A percentile compares a stretch with the other conserved stretches of the same genome.
Evolutionary conservation across 2,888 invertebrate species (phyloP).

Genomic region (Pandemis cinnamomeana): DNA sequence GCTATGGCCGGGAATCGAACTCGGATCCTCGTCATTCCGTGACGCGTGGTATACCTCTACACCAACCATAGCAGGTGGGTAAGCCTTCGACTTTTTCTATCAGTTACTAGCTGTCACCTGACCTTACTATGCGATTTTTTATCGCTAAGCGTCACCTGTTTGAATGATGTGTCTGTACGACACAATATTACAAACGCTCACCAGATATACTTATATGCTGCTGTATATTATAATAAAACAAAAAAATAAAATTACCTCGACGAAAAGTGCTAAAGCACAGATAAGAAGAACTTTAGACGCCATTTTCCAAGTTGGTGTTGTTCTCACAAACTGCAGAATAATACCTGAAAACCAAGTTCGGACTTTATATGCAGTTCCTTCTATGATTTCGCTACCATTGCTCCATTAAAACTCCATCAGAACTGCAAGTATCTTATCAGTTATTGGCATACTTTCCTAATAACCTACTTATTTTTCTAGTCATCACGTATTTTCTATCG

Average conservation of each 20-base stretch:
- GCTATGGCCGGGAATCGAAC: no score
- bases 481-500: neutral
- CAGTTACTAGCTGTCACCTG: no score
- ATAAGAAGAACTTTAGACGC: slow-evolving; percentile 22
- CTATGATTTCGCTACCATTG: neutral
- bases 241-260: slow-evolving; percentile 16
- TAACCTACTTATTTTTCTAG: neutral
- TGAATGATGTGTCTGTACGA: no score
- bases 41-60: no score
- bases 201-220: no score
- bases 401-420: neutral
- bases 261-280: slow-evolving; percentile 44
- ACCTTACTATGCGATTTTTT: no score
- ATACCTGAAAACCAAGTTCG: neutral
- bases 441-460: slow-evolving; percentile 4
- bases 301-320: slow-evolving; percentile 5
- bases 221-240: no score
- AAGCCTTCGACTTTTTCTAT: no score
- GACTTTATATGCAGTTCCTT: neutral
- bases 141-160: no score
- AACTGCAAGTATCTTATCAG: slow-evolving; percentile 4
- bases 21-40: no score
- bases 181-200: no score
- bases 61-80: no score
- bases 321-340: neutral